Evolutionary conservation across 2,888 invertebrate species (phyloP).

Genomic region (Listrodromus nycthemerus): DNA sequence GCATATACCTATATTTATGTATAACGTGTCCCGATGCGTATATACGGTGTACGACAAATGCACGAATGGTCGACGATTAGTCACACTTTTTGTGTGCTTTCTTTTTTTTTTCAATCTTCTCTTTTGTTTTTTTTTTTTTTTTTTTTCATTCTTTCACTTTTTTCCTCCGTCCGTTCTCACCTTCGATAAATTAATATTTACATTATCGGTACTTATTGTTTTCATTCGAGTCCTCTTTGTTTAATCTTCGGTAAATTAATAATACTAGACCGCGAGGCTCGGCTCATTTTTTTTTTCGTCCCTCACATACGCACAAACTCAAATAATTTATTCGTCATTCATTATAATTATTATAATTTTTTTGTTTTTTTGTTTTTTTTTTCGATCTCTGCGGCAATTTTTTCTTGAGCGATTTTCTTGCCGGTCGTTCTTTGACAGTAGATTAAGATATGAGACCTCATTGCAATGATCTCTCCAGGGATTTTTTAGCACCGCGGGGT

Average conservation of each 20-base stretch:
- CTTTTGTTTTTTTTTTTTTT: slow-evolving; percentile 27
- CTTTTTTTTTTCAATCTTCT: slow-evolving; percentile 29
- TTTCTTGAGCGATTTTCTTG: slow-evolving; percentile 35
- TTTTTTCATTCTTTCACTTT: slow-evolving; percentile 2
- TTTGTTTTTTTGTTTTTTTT: slow-evolving; percentile 28
- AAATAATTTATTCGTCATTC: slow-evolving; percentile 10
- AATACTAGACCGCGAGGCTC: slow-evolving; percentile 68
- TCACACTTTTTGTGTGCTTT: slow-evolving; percentile 55
- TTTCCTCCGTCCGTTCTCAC: slow-evolving; percentile 14
- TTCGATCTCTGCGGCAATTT: slow-evolving; percentile 13
- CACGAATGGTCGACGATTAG: slow-evolving; percentile 74
- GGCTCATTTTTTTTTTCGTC: slow-evolving; percentile 34
- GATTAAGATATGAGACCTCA: slow-evolving; percentile 12
- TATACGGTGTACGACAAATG: slow-evolving; percentile 70
- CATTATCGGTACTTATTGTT: slow-evolving; percentile 60
- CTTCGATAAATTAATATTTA: slow-evolving; percentile 61
- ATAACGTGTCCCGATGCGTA: slow-evolving; percentile 57
- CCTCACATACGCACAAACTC: not conserved
- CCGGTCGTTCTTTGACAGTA: slow-evolving; percentile 18
- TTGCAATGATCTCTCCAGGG: not conserved
- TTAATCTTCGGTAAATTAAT: slow-evolving; percentile 63
- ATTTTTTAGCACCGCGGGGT: slow-evolving; percentile 33
- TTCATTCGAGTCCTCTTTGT: slow-evolving; percentile 24
- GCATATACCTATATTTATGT: slow-evolving; percentile 49
- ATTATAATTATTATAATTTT: not conserved